Evolutionary conservation across 2,888 invertebrate species (phyloP), one percentile per base, ranked within the genome.

Genomic region (Sclerodermus sp.): DNA sequence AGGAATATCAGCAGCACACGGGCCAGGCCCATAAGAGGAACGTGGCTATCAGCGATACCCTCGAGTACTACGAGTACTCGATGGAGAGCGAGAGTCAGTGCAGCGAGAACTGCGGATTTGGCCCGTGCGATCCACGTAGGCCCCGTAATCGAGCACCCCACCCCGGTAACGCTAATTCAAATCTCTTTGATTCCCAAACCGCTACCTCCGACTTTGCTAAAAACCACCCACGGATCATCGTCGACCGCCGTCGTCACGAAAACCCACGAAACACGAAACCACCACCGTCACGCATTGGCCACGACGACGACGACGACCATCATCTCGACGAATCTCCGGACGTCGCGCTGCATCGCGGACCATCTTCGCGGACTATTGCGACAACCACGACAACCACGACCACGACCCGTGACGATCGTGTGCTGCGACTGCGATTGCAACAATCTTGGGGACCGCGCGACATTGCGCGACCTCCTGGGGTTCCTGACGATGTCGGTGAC

Each of bases 141-240:
- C 73, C 76, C 76, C 70, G 70, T 73, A 76, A 76, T 67, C 73
- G 74, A 76, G 74, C 77, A 74, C 75, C 77, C 77, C 76, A 71
- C 74, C 77, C 77, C 70, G 74, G 76, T 78, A 78, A 76, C 70
- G 77, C 77, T 78, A 77, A 77, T 77, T 76, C 75, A 71, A 75
- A 76, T 77, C 70, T 76, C 73, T 77, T 77, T 78, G 75, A 78
- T 78, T 78, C 77, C 77, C 77, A 76, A 76, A 77, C 77, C 75
- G 74, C 74, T 73, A 76, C 74, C 74, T 76, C 77, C 76, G 75
- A 77, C 75, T 77, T 74, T 76, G 74, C 74, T 77, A 77, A 77
- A 74, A 73, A 74, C 29, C 66, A 61, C 70, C 72, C 75, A 71
- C 76, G 74, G 74, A 69, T 69, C 70, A 71, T 69, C 70, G 68